Evolutionary conservation across 2,797 vertebrate genomes (phyloP).

Genomic region (Neolamprologus multifasciatus): DNA sequence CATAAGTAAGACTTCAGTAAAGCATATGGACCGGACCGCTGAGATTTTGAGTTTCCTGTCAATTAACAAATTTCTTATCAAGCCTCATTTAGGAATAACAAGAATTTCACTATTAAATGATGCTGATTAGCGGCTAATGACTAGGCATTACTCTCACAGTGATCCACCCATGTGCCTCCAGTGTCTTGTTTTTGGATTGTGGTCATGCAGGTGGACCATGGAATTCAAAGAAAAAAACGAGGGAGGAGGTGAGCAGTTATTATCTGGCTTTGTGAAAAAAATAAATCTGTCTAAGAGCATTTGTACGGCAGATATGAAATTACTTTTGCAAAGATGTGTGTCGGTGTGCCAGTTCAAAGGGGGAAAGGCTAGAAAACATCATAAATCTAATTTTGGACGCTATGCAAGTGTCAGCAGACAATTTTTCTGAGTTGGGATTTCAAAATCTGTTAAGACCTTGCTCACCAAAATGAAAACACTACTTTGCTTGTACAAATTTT

Average conservation of each 20-base stretch:
- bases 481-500: background rate
- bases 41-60: conserved; percentile 45
- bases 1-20: conserved; percentile 22
- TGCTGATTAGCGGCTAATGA: conserved; percentile 60
- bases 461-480: background rate
- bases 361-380: background rate
- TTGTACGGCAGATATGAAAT: background rate
- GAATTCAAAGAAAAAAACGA: background rate
- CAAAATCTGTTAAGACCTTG: background rate
- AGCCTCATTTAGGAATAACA: conserved; percentile 69
- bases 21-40: conserved; percentile 16
- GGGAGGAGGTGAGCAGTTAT: background rate
- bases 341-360: background rate
- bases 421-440: background rate
- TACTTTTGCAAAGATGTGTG: rapidly evolving
- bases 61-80: conserved; percentile 61
- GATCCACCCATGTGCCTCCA: conserved; percentile 8
- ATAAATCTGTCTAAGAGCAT: background rate
- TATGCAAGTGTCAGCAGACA: background rate
- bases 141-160: conserved; percentile 11
- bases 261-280: background rate
- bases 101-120: conserved; percentile 41
- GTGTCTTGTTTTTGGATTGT: conserved; percentile 34
- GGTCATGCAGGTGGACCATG: conserved; percentile 48
- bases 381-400: background rate